Evolutionary conservation across 2,888 invertebrate genomes (phyloP), one percentile per base, ranked within the genome.

Genomic region (Rhaphigaster nebulosa): DNA sequence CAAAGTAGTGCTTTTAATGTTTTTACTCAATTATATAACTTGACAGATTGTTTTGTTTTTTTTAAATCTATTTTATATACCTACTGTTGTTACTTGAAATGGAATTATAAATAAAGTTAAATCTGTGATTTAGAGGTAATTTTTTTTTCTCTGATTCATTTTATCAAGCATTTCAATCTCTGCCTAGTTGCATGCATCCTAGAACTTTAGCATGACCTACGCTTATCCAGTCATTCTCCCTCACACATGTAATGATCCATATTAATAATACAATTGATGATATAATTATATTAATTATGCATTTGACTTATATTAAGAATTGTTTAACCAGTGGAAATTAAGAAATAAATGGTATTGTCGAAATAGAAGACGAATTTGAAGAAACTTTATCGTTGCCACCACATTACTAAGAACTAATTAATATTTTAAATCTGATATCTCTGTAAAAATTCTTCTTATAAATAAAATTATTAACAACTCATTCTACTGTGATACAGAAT

Each of bases 1-100:
- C 23, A 84, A 84, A 84, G 45, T 84, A 84, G 80, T 84, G 84
- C 84, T 84, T 84, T 80, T 45, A 50, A 84, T 84, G 84, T 84
- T 84, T 76, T 84, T 84, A 84, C 5, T 45, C 84, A 41, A 80
- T 84, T 45, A 50, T 84, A 26, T 18, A n/a, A n/a, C 12, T 45
- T 84, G n/a, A 84, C 45, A 41, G 45, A 84, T 84, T 84, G 45
- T 45, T 84, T 84, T 84, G 45, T 45, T 84, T 41, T 80, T 84
- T 45, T 41, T 41, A 38, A 84, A 84, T 76, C 45, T 84, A 38
- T 84, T 84, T 84, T 84, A n/a, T 84, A 84, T 84, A 84, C 84
- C 26, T 84, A 84, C 1, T 84, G 45, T 84, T 84, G 45, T 84
- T 80, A 84, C 4, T 45, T 84, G 41, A 84, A 80, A 45, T 84